Conservation (phyloP, 2,888 invertebrate genomes). For the Hydropsyche betteni region DNA sequence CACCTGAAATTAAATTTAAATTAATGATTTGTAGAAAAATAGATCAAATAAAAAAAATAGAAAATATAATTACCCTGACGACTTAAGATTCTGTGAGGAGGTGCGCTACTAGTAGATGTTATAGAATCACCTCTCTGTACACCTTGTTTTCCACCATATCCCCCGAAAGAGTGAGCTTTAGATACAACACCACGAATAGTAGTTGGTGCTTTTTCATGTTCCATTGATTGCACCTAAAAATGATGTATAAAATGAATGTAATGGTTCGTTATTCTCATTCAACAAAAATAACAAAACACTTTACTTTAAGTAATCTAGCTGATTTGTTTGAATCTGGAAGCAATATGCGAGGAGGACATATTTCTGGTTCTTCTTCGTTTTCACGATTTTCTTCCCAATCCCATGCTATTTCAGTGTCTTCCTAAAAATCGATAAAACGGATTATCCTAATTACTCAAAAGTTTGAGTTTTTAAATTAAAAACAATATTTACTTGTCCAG, state of each 20-base stretch:
- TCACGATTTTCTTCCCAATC: constrained; percentile 27
- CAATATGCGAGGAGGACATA: constrained; percentile 15
- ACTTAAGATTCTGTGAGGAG: constrained; percentile 72
- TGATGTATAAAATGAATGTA: neutral
- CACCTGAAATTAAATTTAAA: constrained; percentile 56
- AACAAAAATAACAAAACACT: neutral
- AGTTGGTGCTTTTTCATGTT: constrained; percentile 59
- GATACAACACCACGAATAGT: constrained; percentile 69
- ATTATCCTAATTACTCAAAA: neutral
- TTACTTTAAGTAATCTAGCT: constrained; percentile 16
- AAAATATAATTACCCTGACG: constrained; percentile 72
- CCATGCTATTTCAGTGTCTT: constrained; percentile 6
- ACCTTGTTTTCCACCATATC: constrained; percentile 70
- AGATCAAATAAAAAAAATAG: neutral
- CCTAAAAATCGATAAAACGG: neutral
- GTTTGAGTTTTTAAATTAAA: neutral
- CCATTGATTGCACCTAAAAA: constrained; percentile 67
- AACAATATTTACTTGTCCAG: constrained; percentile 39
- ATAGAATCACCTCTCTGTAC: constrained; percentile 71
- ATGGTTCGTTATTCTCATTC: neutral
- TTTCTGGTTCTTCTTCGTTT: constrained; percentile 4
- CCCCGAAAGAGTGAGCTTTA: constrained; percentile 90
- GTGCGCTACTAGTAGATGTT: constrained; percentile 71
- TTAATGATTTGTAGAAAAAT: neutral
- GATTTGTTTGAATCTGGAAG: constrained; percentile 9